Base-by-base conservation (phyloP, 1,140 invertebrate species). In the Archivesica marissinica region DNA sequence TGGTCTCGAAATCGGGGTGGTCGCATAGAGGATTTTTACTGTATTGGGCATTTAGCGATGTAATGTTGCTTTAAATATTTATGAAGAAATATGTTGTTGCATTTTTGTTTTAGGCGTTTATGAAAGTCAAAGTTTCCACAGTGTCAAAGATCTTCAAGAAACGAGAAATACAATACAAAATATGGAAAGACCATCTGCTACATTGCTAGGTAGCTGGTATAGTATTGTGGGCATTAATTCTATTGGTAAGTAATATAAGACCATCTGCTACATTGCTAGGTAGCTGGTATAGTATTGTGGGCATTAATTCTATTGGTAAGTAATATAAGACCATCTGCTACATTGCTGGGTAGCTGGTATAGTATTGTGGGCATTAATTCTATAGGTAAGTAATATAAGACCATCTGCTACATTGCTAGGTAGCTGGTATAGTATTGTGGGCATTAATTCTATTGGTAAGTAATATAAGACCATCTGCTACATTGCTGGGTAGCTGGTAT, bases 31-130 rank as follows among this genome's bases (percentile, higher is more conserved):
- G n/a, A n/a, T n/a, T n/a, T n/a, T n/a, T n/a, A n/a, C n/a, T n/a
- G n/a, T n/a, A n/a, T n/a, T n/a, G n/a, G n/a, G n/a, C n/a, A n/a
- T n/a, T n/a, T n/a, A n/a, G n/a, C n/a, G n/a, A n/a, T n/a, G n/a
- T n/a, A n/a, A n/a, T n/a, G n/a, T n/a, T n/a, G n/a, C n/a, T n/a
- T n/a, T n/a, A n/a, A n/a, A n/a, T n/a, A 11, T 41, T 23, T 44
- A 56, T 44, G 7, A 25, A 74, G 25, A 1, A 33, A 61, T 41
- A 39, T 15, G 6, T 47, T 81, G 33, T 47, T 11, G 15, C 25
- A n/a, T 11, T 23, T 54, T 70, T 54, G 68, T 72, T 54, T 52
- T 64, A 84, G 88, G 88, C 82, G 86, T 88, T 56, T 86, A 88
- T 86, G 80, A 89, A 68, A 28, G 87, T 52, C 83, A 88, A 77